phyloP scores from a whole-genome alignment of 2,888 invertebrate species.

The Oligia strigilis region DNA sequence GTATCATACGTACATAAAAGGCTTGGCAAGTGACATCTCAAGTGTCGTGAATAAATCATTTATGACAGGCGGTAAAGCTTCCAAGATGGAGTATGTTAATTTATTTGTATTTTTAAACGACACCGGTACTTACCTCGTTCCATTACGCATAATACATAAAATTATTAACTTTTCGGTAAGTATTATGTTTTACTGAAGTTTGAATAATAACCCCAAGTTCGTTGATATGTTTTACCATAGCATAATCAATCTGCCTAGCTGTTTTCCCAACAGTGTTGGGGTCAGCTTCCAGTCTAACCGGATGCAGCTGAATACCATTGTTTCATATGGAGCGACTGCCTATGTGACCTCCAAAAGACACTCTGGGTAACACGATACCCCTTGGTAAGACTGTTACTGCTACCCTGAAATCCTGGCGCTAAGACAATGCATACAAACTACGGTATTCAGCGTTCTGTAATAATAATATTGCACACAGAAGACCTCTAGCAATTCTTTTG shows the following conservation, averaged over 20 bases:
- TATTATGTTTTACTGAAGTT: not conserved
- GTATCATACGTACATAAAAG: conserved; percentile 24
- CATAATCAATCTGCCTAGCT: not conserved
- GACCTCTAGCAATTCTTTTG: conserved; percentile 28
- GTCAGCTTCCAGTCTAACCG: not conserved
- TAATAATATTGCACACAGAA: not conserved
- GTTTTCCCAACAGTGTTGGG: not conserved
- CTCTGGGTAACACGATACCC: not conserved
- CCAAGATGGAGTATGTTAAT: conserved; percentile 14
- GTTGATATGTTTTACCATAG: not conserved
- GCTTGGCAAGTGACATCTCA: conserved; percentile 17
- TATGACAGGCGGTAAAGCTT: conserved; percentile 34
- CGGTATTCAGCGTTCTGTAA: not conserved
- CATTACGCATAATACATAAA: conserved; percentile 19
- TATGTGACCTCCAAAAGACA: not conserved
- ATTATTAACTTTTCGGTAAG: too few relatives aligned
- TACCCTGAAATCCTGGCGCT: not conserved
- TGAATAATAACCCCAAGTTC: not conserved
- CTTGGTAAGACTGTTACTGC: not conserved
- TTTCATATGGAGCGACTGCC: not conserved
- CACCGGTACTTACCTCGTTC: not conserved
- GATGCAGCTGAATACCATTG: not conserved
- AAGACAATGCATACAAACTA: not conserved
- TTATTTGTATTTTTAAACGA: conserved; percentile 28
- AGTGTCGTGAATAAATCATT: conserved; percentile 36